Evolutionary conservation across 2,797 vertebrate genomes (phyloP), one percentile per base, ranked within the genome.

Genomic region (Dryobates pubescens): DNA sequence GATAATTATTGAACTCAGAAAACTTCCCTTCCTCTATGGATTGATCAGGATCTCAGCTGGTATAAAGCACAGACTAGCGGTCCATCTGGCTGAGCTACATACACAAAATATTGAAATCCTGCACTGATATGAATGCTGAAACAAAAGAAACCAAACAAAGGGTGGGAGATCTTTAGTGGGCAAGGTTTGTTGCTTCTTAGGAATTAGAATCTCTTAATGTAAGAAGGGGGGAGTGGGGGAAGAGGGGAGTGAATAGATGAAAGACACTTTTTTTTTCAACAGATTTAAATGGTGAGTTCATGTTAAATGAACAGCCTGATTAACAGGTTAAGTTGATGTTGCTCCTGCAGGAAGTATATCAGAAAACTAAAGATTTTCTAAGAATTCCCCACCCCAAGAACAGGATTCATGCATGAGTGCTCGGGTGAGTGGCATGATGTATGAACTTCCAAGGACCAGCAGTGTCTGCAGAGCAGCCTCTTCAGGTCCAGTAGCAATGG

Each of bases 351-450:
- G 56, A 36, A 63, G 30, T 1, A 1, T 9, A 9, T 16, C 15
- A n/a, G 61, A 34, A 80, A 73, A 6, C 19, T 15, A 30, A 61
- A 58, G 84, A 5, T 47, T 68, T 81, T 27, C 45, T 18, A 18
- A 91, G 38, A 71, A 49, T 19, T 57, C 1, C 1, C 1, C 20
- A 2, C 7, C 9, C 6, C 8, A 2, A 2, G 13, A 41, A 9
- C 0, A 9, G 43, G 64, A 15, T 30, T 49, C 34, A 7, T 13
- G 7, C 43, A 5, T 1, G 16, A 36, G 32, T 6, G 67, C 34
- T 56, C 23, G 7, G 43, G n/a, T 22, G 67, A 58, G 53, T 0
- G 16, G 53, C 30, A 4, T 29, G 9, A 0, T 8, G 1, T 18
- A 4, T 0, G 32, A 38, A 2, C 10, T 14, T 20, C 1, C 6